Conservation (phyloP, 2,797 vertebrate genomes). For the Argyrosomus regius region DNA sequence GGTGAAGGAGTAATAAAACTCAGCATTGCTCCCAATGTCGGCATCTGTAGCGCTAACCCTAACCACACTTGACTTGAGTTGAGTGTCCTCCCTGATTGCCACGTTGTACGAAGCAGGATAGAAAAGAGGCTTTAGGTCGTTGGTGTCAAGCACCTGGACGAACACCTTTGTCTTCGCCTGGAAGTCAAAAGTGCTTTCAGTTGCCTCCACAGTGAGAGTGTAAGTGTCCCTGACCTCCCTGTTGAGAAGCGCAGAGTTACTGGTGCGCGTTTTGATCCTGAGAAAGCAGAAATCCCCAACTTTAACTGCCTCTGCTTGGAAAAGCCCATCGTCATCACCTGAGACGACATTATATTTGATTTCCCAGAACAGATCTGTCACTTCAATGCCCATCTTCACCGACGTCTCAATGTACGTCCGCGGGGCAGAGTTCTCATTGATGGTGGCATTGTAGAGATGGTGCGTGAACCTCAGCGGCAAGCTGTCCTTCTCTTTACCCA, state of each 20-base stretch:
- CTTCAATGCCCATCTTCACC: conserved; percentile 91
- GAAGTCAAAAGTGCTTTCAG: conserved; percentile 85
- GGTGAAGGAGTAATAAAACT: conserved; percentile 94
- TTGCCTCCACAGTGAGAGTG: conserved; percentile 90
- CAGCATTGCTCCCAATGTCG: conserved; percentile 92
- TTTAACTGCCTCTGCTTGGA: conserved; percentile 89
- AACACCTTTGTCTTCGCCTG: conserved; percentile 90
- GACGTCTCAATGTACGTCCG: conserved; percentile 92
- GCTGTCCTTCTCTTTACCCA: conserved; percentile 79
- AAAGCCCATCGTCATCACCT: conserved; percentile 89
- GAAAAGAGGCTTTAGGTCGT: conserved; percentile 97
- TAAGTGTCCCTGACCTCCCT: conserved; percentile 94
- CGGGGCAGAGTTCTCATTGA: conserved; percentile 95
- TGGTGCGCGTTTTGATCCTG: conserved; percentile 91
- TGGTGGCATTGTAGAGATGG: conserved; percentile 92
- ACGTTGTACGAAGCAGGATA: conserved; percentile 94
- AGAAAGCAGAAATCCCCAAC: conserved; percentile 97
- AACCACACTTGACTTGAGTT: conserved; percentile 88
- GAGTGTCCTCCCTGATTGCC: conserved; percentile 89
- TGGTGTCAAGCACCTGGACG: conserved; percentile 93
- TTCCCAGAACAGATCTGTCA: conserved; percentile 86
- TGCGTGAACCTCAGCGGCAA: conserved; percentile 91
- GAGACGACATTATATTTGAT: conserved; percentile 90
- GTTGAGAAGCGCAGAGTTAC: conserved; percentile 92
- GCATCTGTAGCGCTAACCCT: conserved; percentile 94